phyloP scores from a whole-genome alignment of 2,113 vertebrate species.

The Protobothrops flavoviridis region DNA sequence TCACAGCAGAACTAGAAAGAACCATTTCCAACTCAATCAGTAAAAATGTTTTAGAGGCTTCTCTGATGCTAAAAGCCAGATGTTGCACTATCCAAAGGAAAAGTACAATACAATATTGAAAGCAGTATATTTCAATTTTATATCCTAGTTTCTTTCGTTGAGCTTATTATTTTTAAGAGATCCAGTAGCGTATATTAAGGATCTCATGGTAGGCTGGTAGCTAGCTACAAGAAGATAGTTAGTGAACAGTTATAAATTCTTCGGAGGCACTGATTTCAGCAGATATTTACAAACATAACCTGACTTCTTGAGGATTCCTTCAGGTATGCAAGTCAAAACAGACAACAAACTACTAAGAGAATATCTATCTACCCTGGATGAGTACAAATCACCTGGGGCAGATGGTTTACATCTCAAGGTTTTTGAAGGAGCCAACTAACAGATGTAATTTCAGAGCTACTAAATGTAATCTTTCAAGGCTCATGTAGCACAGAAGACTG shows the following conservation, averaged over 20 bases:
- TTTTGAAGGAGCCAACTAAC: not conserved
- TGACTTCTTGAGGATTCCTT: not conserved
- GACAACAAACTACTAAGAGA: no score
- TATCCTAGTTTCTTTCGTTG: constrained; percentile 38
- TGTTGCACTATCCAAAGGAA: constrained; percentile 43
- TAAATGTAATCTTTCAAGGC: not conserved
- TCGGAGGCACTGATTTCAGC: not conserved
- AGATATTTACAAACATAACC: not conserved
- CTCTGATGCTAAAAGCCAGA: constrained; percentile 47
- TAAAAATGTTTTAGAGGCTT: constrained; percentile 62
- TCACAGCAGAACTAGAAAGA: constrained; percentile 49
- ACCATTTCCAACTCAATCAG: constrained; percentile 45
- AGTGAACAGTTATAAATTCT: not conserved
- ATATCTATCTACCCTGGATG: not conserved
- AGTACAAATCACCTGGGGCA: not conserved
- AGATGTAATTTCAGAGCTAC: not conserved
- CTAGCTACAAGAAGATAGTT: not conserved
- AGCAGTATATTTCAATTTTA: constrained; percentile 55
- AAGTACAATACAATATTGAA: constrained; percentile 32
- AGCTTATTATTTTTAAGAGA: constrained; percentile 31
- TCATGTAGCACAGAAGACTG: not conserved
- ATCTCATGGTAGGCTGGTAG: not conserved
- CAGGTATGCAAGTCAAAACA: not conserved
- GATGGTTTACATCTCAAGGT: not conserved
- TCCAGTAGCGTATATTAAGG: not conserved